Conservation (phyloP, 2,888 invertebrate genomes). For the Heliconius ethilla region DNA sequence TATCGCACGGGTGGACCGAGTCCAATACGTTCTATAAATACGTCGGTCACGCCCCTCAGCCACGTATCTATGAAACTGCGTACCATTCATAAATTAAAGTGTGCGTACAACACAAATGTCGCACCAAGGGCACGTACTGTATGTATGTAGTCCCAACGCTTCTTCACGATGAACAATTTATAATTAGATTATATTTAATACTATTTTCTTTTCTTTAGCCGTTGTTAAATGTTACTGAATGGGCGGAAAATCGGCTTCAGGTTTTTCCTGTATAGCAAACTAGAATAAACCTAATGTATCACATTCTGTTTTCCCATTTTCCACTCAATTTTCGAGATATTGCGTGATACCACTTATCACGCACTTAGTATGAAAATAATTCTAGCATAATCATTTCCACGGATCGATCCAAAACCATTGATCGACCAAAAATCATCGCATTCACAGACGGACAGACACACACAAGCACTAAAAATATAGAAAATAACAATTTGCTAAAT, state of each 20-base stretch:
- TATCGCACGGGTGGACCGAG: slow-evolving; percentile 45
- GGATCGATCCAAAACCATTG: background rate
- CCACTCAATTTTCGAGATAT: background rate
- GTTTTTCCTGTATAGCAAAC: background rate
- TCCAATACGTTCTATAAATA: slow-evolving; percentile 54
- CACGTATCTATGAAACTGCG: slow-evolving; percentile 60
- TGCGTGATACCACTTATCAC: no score
- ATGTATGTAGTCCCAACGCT: slow-evolving; percentile 40
- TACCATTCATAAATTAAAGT: slow-evolving; percentile 68
- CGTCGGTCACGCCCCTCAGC: slow-evolving; percentile 60
- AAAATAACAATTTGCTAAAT: slow-evolving; percentile 10
- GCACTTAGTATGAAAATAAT: no score
- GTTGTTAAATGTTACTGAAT: background rate
- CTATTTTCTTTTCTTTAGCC: background rate
- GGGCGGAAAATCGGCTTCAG: background rate
- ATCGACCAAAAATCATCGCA: background rate
- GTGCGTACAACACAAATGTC: slow-evolving; percentile 57
- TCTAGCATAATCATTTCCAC: background rate
- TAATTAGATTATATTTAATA: slow-evolving; percentile 20
- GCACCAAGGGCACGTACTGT: slow-evolving; percentile 51
- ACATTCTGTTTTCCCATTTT: background rate
- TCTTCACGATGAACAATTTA: slow-evolving; percentile 30
- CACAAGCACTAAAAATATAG: background rate
- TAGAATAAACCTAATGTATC: background rate
- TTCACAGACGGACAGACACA: background rate